Percentiles rank a stretch among this genome's conserved stretches.
Conservation (phyloP, 2,113 vertebrate genomes). For the Heterocephalus glaber region DNA sequence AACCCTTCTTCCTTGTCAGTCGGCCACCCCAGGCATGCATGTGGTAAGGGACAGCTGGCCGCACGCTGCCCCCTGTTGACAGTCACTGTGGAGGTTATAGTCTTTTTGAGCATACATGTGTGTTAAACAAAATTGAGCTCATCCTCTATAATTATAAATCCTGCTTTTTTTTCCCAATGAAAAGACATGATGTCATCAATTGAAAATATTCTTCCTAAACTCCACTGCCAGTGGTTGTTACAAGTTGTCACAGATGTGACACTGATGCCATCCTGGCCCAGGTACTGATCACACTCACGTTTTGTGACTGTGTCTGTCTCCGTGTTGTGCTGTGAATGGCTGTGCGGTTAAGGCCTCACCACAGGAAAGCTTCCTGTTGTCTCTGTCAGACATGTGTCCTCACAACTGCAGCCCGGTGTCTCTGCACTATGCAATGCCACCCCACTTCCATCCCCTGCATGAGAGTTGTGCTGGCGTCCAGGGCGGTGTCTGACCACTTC, state of each 20-base stretch:
- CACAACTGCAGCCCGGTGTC: not conserved
- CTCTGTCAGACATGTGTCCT: rapidly evolving
- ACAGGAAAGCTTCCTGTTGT: rapidly evolving
- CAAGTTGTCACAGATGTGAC: rapidly evolving
- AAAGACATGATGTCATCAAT: not conserved
- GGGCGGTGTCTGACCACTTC: not conserved
- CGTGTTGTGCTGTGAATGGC: rapidly evolving
- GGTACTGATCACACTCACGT: rapidly evolving
- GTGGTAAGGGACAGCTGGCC: too few relatives aligned
- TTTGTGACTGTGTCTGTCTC: rapidly evolving
- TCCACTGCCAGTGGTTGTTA: rapidly evolving
- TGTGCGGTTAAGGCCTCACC: not conserved
- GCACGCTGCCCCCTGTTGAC: too few relatives aligned
- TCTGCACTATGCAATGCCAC: rapidly evolving
- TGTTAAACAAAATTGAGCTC: not conserved
- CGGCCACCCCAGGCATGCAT: rapidly evolving
- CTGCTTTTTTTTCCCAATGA: not conserved
- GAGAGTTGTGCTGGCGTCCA: rapidly evolving
- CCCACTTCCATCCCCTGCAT: not conserved
- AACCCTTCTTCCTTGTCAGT: not conserved
- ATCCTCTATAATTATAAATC: not conserved
- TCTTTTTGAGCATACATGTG: not conserved
- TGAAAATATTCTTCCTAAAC: not conserved
- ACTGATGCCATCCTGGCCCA: rapidly evolving
- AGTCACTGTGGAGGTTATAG: rapidly evolving